Evolutionary conservation across 2,888 invertebrate genomes (phyloP).

Genomic region (Drosophila sordidula): DNA sequence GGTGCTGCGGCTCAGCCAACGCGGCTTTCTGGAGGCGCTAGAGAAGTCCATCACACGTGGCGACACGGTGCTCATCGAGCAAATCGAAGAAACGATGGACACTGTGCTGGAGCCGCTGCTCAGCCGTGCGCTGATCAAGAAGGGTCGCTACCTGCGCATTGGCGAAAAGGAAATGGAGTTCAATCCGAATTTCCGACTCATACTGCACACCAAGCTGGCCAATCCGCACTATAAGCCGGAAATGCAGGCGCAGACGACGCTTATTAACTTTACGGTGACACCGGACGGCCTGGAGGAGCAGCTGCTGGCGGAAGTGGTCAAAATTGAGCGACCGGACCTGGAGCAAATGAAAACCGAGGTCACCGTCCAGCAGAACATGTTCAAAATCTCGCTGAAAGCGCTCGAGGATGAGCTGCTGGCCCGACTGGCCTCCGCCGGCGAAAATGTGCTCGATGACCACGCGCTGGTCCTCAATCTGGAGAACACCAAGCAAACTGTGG

Average conservation of each 20-base stretch:
- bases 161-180: conserved; percentile 98
- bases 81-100: conserved; percentile 96
- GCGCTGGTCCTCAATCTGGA: conserved; percentile 96
- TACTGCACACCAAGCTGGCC: conserved; percentile 96
- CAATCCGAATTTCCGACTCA: conserved; percentile 91
- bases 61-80: conserved; percentile 93
- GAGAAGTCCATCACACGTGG: conserved; percentile 92
- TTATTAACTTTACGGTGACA: conserved; percentile 98
- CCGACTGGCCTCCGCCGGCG: conserved; percentile 94
- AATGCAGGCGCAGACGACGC: conserved; percentile 97
- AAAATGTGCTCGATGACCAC: conserved; percentile 95
- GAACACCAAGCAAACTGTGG: conserved; percentile 96
- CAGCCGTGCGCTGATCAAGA: conserved; percentile 94
- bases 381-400: conserved; percentile 95
- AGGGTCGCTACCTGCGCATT: conserved; percentile 92
- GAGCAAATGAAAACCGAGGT: conserved; percentile 93
- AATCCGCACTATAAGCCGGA: conserved; percentile 99
- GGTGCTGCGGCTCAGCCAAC: conserved; percentile 91
- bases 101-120: conserved; percentile 96
- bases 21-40: conserved; percentile 93
- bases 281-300: conserved; percentile 98
- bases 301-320: conserved; percentile 96
- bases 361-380: conserved; percentile 97
- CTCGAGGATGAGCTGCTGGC: conserved; percentile 96
- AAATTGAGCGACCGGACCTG: conserved; percentile 96